Base-by-base conservation (phyloP, 2,888 invertebrate species). In the Mantis religiosa region DNA sequence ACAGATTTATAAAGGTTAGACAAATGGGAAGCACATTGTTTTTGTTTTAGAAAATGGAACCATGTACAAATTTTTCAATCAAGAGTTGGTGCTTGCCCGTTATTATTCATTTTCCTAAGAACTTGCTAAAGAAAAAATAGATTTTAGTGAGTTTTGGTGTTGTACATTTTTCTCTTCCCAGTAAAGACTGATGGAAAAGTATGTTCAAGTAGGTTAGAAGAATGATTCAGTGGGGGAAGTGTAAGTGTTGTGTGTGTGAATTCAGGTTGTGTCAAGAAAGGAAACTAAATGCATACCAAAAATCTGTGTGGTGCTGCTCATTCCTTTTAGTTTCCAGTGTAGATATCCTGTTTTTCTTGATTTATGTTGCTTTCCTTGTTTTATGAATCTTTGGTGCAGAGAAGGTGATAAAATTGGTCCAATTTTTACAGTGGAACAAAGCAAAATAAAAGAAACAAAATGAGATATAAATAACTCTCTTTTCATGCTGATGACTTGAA, bases 41-140 rank as follows among this genome's bases (percentile, higher is more conserved):
- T 20, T 71, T 71, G 54, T 71, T 71, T 71, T 41, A 85, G 28
- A 28, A 41, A 27, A 85, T 28, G 41, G 27, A 87, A 30, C 25
- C 30, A 82, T 87, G 87, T 87, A 87, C 87, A 87, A 87, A 87
- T 34, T 27, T 87, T 87, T 87, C 41, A 86, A 71, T 82, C 27
- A 34, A 28, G 82, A 82, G 25, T 71, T 87, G 87, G 87, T 87
- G 87, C 87, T 87, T 87, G 82, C 82, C 82, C 30, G 7, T 87
- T 82, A n/a, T 82, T 87, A 87, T 82, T 71, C 54, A 82, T 82
- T 85, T 86, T 86, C 86, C 86, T 71, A 30, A 86, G 28, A 71
- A 54, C 81, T 86, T 86, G 86, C 71, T 71, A 71, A 71, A 86
- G 54, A 71, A 30, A 81, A 9, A 86, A 81, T 86, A 86, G 86